A percentile compares a stretch with the other conserved stretches of the same genome.
Evolutionary conservation across 1,140 invertebrate genomes (phyloP).

Genomic region (Rhagoletis pomonella): DNA sequence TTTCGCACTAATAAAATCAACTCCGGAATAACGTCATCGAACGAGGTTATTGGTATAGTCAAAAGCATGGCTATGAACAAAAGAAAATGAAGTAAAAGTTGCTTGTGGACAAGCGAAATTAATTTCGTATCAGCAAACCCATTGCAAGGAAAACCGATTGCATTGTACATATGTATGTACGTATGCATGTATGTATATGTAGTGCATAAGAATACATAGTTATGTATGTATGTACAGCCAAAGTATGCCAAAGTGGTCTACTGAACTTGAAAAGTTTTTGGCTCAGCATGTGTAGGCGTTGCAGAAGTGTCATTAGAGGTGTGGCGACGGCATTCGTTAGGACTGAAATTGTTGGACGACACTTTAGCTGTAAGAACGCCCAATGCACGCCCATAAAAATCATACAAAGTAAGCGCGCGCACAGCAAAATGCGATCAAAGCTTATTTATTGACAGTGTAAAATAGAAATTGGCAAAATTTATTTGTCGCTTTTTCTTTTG

Average conservation of each 20-base stretch:
- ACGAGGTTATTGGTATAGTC: neutral
- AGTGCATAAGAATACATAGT: too few species aligned
- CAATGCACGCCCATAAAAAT: neutral
- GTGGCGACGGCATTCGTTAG: neutral
- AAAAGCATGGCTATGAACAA: neutral
- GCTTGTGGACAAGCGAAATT: neutral
- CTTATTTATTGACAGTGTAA: neutral
- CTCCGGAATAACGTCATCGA: neutral
- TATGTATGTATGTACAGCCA: too few species aligned
- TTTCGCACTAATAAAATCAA: neutral
- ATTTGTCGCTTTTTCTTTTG: neutral
- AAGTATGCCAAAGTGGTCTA: neutral
- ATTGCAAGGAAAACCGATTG: neutral
- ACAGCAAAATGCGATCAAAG: neutral
- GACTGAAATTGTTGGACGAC: neutral
- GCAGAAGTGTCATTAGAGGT: neutral
- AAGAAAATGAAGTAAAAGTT: neutral
- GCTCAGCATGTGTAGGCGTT: neutral
- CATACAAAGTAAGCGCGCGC: neutral
- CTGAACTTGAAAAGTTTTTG: constrained; percentile 42
- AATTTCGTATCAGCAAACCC: neutral
- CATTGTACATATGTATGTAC: neutral
- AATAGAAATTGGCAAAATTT: neutral
- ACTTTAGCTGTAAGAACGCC: neutral
- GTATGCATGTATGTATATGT: neutral